These are phyloP conservation scores for Heliothis virescens DNA, from an alignment of 1,140 invertebrate genomes.

Conservation along the genomic window DNA sequence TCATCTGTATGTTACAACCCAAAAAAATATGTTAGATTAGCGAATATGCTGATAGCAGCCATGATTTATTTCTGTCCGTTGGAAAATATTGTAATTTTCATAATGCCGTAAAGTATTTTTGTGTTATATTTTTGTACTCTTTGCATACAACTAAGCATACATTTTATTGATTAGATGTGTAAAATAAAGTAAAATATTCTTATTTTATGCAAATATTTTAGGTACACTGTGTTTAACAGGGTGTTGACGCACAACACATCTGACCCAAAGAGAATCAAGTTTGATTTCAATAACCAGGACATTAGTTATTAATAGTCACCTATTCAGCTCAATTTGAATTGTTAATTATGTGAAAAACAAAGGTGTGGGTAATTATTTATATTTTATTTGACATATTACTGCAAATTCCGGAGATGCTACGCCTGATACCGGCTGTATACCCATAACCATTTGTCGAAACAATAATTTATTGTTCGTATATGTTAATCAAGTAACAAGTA, in stretches of 20 bases:
- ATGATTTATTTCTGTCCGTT: background rate
- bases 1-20: background rate
- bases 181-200: background rate
- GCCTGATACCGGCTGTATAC: slow-evolving; percentile 41
- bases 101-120: background rate
- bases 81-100: background rate
- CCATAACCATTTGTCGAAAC: slow-evolving; percentile 82
- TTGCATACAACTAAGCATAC: background rate
- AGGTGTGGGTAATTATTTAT: slow-evolving; percentile 76
- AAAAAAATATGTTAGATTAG: slow-evolving; percentile 1
- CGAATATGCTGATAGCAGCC: slow-evolving; percentile 1
- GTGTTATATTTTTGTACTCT: background rate
- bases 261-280: slow-evolving; percentile 20
- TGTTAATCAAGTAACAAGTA: slow-evolving; percentile 77
- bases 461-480: slow-evolving; percentile 78
- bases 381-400: slow-evolving; percentile 75
- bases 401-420: slow-evolving; percentile 76
- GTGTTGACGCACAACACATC: background rate
- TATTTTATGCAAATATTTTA: background rate
- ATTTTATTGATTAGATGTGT: no score
- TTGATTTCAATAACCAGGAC: slow-evolving; percentile 25
- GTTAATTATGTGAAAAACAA: slow-evolving; percentile 59
- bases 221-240: background rate
- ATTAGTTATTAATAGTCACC: slow-evolving; percentile 4
- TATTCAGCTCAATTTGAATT: slow-evolving; percentile 34